Conservation (phyloP, 2,797 vertebrate species). For the Distichodus sexfasciatus region DNA sequence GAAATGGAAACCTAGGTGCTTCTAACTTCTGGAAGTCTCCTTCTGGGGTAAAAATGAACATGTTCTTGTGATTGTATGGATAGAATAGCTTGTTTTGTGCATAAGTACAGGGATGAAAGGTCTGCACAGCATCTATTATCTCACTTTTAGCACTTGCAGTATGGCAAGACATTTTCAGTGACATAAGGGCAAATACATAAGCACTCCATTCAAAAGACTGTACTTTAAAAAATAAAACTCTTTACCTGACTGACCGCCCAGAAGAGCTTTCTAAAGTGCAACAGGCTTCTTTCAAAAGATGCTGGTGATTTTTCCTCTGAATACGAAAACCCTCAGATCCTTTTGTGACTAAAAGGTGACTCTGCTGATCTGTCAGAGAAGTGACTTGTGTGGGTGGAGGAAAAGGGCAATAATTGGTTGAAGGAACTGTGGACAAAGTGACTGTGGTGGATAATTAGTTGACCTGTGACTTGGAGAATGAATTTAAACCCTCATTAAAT, state of each 20-base stretch:
- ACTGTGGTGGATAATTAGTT: not conserved
- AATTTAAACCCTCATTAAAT: not conserved
- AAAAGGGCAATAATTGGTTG: no score
- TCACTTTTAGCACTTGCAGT: no score
- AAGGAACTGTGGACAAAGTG: not conserved
- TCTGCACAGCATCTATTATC: no score
- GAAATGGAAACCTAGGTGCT: no score
- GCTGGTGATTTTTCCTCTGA: not conserved
- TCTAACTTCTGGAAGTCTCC: no score
- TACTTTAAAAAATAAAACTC: not conserved
- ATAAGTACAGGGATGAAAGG: no score
- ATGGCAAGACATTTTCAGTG: no score
- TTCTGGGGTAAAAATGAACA: no score
- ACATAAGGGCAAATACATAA: no score
- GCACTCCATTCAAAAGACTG: not conserved
- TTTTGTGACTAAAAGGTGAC: not conserved
- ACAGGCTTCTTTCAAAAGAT: not conserved
- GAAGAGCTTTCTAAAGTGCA: not conserved
- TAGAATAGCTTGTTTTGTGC: no score
- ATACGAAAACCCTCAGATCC: no score
- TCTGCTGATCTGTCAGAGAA: not conserved
- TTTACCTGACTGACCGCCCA: not conserved
- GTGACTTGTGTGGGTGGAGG: not conserved
- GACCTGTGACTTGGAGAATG: not conserved
- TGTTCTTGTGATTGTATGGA: no score